Base-by-base conservation (phyloP, 2,888 invertebrate genomes). In the Leptogaster cylindrica region DNA sequence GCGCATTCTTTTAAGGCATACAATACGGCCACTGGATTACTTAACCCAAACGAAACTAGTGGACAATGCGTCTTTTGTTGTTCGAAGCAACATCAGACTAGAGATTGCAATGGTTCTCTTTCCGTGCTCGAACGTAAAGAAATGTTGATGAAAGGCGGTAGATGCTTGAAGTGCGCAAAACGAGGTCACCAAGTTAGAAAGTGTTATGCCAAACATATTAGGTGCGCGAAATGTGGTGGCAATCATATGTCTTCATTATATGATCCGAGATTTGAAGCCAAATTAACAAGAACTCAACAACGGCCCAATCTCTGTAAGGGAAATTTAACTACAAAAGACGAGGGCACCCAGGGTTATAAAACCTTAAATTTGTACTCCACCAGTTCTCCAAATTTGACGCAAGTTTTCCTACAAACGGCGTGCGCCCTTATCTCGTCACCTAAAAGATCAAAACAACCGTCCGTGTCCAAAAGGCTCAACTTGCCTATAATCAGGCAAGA, bases 1-100 rank as follows among this genome's bases (percentile, higher is more conserved):
- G 33, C 10, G 23, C 39, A 23, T 8, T 7, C 14, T n/a, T 14
- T 31, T 28, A 33, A 10, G 55, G 2, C 52, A 44, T 44, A 48
- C 51, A 68, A 68, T 64, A 68, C 68, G 6, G 64, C 55, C 16
- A 10, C 55, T 6, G 65, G 68, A 33, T 55, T 68, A 48, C 46
- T 20, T 51, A 52, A 41, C 27, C 41, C 55, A 18, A 44, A 27
- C 20, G 39, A 33, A 18, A 8, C 6, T 31, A 48, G 58, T 12
- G 36, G 61, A 23, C 28, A 36, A 36, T 66, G 58, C 36, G 6
- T 58, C 7, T 66, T 58, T 48, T 46, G 58, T 33, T 36, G 16
- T 16, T 25, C 23, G 14, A 36, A 12, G 25, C 33, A 18, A 14
- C 61, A 63, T 27, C n/a, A 28, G 8, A 23, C 55, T 7, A 44